A percentile compares a stretch with the other conserved stretches of the same genome.
phyloP scores from a whole-genome alignment of 2,888 invertebrate species.

The Allacma fusca region DNA sequence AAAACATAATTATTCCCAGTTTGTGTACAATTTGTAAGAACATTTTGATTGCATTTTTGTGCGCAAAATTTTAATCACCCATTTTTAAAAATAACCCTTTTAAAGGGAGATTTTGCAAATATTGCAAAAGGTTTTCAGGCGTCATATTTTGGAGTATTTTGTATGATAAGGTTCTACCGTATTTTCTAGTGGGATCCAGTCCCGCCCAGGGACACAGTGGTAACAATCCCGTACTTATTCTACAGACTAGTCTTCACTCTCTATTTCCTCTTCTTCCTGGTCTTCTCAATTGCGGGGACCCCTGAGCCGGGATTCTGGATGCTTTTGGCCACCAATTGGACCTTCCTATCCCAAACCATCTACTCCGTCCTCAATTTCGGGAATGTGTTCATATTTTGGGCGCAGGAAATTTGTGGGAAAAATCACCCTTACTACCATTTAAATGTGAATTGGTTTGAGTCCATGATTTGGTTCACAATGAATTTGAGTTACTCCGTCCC shows the following conservation, averaged over 20 bases:
- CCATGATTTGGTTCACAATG: slow-evolving; percentile 27
- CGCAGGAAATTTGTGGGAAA: neutral
- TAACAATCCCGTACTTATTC: slow-evolving; percentile 5
- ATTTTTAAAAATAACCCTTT: too few relatives aligned
- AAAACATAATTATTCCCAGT: too few relatives aligned
- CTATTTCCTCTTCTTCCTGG: slow-evolving; percentile 31
- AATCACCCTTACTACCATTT: slow-evolving; percentile 29
- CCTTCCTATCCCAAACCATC: slow-evolving; percentile 19
- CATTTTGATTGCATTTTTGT: too few relatives aligned
- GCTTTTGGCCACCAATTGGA: slow-evolving; percentile 32
- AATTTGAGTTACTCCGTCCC: slow-evolving; percentile 18
- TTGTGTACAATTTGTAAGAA: too few relatives aligned
- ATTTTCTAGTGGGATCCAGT: slow-evolving; percentile 28
- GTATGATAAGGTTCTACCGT: too few relatives aligned
- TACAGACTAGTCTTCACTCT: slow-evolving; percentile 12
- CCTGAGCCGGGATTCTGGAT: slow-evolving; percentile 6
- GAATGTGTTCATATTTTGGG: slow-evolving; percentile 20
- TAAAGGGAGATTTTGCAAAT: too few relatives aligned
- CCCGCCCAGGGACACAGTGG: too few relatives aligned
- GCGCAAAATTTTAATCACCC: too few relatives aligned
- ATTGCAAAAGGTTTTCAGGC: too few relatives aligned
- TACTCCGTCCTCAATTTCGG: neutral
- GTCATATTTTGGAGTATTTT: too few relatives aligned
- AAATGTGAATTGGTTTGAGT: slow-evolving; percentile 23
- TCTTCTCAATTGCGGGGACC: neutral